phyloP scores from a whole-genome alignment of 2,113 vertebrate species.

The Asarcornis scutulata region DNA sequence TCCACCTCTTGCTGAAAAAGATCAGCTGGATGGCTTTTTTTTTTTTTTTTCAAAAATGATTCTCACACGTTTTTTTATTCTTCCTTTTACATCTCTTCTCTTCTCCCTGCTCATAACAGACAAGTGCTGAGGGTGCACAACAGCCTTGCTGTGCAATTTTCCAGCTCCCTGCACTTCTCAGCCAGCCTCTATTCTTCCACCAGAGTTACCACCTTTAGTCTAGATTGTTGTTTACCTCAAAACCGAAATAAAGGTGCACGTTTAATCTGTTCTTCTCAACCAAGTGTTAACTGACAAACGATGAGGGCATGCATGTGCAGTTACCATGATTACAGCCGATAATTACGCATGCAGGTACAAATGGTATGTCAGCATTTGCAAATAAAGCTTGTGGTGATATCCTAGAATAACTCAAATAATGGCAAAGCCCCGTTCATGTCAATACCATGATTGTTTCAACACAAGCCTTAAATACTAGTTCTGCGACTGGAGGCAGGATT shows the following conservation, averaged over 20 bases:
- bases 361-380: not conserved
- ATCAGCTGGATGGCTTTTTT: not conserved
- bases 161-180: not conserved
- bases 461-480: not conserved
- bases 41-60: not conserved
- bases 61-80: not conserved
- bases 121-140: not conserved
- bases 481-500: not conserved
- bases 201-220: not conserved
- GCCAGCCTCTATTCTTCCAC: not conserved
- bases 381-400: constrained; percentile 12
- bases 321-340: not conserved
- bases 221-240: not conserved
- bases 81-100: not conserved
- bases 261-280: not conserved
- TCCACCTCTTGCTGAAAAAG: not conserved
- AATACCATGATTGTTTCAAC: constrained; percentile 9
- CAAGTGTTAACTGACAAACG: constrained; percentile 52
- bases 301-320: constrained; percentile 18
- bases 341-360: not conserved
- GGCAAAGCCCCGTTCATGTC: not conserved
- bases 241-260: not conserved
- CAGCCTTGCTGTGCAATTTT: not conserved
- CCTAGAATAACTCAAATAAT: not conserved
- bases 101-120: not conserved